A percentile compares a stretch with the other conserved stretches of the same genome.
These are phyloP conservation scores for Talpa occidentalis DNA, from an alignment of 2,113 vertebrate species.

Conservation along the genomic window DNA sequence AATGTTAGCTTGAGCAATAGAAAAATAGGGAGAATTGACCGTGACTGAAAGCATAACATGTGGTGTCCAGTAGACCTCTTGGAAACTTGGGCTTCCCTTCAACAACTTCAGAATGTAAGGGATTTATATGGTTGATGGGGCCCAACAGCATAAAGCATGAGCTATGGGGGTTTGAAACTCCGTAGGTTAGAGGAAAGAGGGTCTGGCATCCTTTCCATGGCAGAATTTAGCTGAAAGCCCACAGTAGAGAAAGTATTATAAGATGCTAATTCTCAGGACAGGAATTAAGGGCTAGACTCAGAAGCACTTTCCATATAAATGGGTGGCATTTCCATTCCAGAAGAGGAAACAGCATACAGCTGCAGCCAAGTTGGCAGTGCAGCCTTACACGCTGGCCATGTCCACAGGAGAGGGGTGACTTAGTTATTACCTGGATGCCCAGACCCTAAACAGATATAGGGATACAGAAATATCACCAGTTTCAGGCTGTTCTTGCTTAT, in stretches of 20 bases:
- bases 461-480: not conserved
- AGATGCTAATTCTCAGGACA: not conserved
- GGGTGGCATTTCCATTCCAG: not conserved
- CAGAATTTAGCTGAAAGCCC: not conserved
- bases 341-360: not conserved
- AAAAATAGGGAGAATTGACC: not conserved
- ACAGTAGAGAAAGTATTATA: not conserved
- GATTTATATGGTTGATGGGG: not conserved
- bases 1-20: not conserved
- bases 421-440: not conserved
- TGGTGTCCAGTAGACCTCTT: not conserved
- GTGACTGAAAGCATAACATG: not conserved
- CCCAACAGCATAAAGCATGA: not conserved
- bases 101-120: not conserved
- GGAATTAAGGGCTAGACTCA: not conserved
- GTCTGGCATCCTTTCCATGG: not conserved
- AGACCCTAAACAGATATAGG: not conserved
- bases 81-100: not conserved
- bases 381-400: not conserved
- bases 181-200: not conserved
- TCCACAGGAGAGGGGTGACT: not conserved
- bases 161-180: not conserved
- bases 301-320: not conserved
- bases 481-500: not conserved
- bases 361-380: not conserved